Evolutionary conservation across 1,140 invertebrate species (phyloP).

Genomic region (Apis dorsata): DNA sequence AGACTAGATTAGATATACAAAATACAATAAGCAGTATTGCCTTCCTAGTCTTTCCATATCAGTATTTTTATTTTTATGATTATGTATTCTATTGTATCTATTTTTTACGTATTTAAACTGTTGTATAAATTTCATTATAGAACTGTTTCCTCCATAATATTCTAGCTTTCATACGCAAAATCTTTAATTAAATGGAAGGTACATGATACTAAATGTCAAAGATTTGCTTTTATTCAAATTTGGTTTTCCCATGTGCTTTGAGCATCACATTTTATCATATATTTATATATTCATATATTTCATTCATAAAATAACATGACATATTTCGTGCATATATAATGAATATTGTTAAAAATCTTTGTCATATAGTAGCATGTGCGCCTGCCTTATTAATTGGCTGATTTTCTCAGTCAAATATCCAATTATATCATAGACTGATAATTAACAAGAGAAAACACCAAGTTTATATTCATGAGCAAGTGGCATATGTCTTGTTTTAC

Average conservation of each 20-base stretch:
- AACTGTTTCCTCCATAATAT: constrained; percentile 27
- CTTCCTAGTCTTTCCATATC: constrained; percentile 63
- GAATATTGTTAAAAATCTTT: constrained; percentile 53
- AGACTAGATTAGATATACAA: constrained; percentile 47
- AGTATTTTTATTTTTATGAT: constrained; percentile 59
- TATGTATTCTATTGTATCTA: constrained; percentile 55
- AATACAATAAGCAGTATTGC: constrained; percentile 59
- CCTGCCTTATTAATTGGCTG: constrained; percentile 68
- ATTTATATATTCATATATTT: constrained; percentile 36
- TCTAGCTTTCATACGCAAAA: constrained; percentile 64
- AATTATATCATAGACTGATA: constrained; percentile 75
- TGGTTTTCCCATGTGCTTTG: constrained; percentile 14
- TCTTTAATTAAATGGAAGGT: constrained; percentile 62
- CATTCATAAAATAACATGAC: constrained; percentile 28
- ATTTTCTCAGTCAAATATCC: constrained; percentile 65
- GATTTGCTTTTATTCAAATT: constrained; percentile 46
- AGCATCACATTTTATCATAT: constrained; percentile 22
- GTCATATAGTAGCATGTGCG: constrained; percentile 61
- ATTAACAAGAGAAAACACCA: constrained; percentile 68
- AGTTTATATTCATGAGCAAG: constrained; percentile 55
- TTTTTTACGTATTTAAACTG: constrained; percentile 39
- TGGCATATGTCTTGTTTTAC: constrained; percentile 63
- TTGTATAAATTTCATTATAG: constrained; percentile 51
- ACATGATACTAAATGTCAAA: constrained; percentile 64
- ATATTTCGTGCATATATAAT: neutral